Evolutionary conservation across 2,113 vertebrate genomes (phyloP), one percentile per base, ranked within the genome.

Genomic region (Alectura lathami): DNA sequence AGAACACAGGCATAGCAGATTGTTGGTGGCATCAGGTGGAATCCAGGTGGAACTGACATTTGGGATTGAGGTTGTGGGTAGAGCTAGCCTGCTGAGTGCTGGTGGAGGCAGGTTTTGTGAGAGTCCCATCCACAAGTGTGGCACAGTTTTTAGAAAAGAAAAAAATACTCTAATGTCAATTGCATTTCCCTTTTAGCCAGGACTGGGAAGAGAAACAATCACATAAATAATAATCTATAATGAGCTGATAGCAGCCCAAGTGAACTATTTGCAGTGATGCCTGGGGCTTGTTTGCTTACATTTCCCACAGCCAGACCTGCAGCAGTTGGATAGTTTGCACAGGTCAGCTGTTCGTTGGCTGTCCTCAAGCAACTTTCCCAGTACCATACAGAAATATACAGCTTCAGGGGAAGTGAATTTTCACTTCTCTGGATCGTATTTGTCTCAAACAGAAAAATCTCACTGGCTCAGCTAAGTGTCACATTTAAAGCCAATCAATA

Each of bases 31-130:
- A 42, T 20, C 27, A 32, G 16, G 34, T 22, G 8, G 8, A 59
- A 90, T 29, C 47, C 54, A 62, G 5, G 27, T 69, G 42, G n/a
- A 84, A 50, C 5, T 4, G 6, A 70, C 87, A 67, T 27, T 38
- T 38, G 6, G 13, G 34, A 24, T 64, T 0, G 1, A 32, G 20
- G 48, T 43, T 0, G 1, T 67, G 40, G 14, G 36, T 67, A 42
- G 29, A 50, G 27, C 11, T 40, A 26, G 29, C 11, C 40, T 48
- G 34, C 56, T 18, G 8, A 54, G 51, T 23, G 20, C 40, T 81
- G 20, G 53, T 45, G 26, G 38, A 30, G 53, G 68, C 3, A 2
- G 2, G 8, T 22, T 90, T 54, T 27, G 8, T 1, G 0, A 63
- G 17, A 62, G 22, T 9, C 36, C 42, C 50, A 80, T 42, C 21